Evolutionary conservation across 2,888 invertebrate species (phyloP).

Genomic region (Pammene fasciana): DNA sequence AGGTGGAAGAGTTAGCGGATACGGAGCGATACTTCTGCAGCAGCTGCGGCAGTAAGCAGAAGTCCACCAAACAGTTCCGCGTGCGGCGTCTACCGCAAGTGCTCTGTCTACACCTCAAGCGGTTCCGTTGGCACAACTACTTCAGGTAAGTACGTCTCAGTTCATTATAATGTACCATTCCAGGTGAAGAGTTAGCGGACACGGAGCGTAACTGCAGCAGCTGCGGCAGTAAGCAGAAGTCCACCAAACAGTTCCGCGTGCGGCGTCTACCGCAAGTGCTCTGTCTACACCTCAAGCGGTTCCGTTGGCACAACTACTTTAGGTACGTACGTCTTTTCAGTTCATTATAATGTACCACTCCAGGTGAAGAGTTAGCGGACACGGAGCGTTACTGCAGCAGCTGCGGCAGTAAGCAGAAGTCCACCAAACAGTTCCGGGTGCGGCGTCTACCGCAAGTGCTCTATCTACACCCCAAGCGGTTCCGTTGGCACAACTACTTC

Average conservation of each 20-base stretch:
- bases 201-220: constrained; percentile 92
- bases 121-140: constrained; percentile 92
- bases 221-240: constrained; percentile 91
- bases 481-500: constrained; percentile 91
- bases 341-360: constrained; percentile 41
- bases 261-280: constrained; percentile 91
- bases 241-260: constrained; percentile 94
- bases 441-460: constrained; percentile 91
- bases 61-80: constrained; percentile 94
- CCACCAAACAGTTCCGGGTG: constrained; percentile 94
- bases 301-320: constrained; percentile 91
- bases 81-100: constrained; percentile 91
- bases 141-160: constrained; percentile 85
- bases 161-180: constrained; percentile 42
- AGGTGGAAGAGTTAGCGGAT: constrained; percentile 90
- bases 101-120: constrained; percentile 91
- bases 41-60: constrained; percentile 91
- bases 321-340: too few species aligned
- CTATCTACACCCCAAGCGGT: constrained; percentile 92
- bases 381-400: constrained; percentile 92
- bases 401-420: constrained; percentile 91
- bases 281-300: constrained; percentile 92
- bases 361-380: constrained; percentile 90
- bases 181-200: constrained; percentile 90
- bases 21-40: constrained; percentile 93